Percentiles rank a stretch among this genome's conserved stretches.
Evolutionary conservation across 2,888 invertebrate genomes (phyloP).

Genomic region (Lasioglossum zephyrum): DNA sequence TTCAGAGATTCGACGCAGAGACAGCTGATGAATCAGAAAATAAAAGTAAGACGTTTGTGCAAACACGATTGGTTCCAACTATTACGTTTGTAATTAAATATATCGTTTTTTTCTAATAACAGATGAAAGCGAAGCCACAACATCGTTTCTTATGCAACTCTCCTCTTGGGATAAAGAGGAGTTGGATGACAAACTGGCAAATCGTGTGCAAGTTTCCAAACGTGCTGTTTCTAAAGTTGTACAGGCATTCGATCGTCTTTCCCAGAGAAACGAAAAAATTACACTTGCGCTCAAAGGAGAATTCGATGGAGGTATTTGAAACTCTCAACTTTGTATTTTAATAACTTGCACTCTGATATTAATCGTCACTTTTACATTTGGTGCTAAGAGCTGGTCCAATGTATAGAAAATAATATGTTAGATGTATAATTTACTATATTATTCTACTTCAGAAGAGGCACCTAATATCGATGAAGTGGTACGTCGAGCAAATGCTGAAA

Average conservation of each 20-base stretch:
- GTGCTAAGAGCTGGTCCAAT: background rate
- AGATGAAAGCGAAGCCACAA: slow-evolving; percentile 98
- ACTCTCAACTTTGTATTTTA: slow-evolving; percentile 23
- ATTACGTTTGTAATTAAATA: background rate
- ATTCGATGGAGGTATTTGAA: slow-evolving; percentile 87
- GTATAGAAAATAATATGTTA: slow-evolving; percentile 1
- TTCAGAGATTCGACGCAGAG: slow-evolving; percentile 98
- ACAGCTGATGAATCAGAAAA: slow-evolving; percentile 98
- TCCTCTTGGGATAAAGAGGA: slow-evolving; percentile 99
- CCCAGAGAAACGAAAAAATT: slow-evolving; percentile 98
- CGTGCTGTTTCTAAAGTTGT: slow-evolving; percentile 98
- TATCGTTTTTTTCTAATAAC: slow-evolving; percentile 71
- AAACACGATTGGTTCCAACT: background rate
- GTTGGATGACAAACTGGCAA: slow-evolving; percentile 97
- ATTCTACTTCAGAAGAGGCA: slow-evolving; percentile 86
- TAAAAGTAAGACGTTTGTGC: slow-evolving; percentile 88
- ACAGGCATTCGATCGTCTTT: slow-evolving; percentile 97
- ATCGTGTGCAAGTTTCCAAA: slow-evolving; percentile 98
- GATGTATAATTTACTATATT: slow-evolving; percentile 11
- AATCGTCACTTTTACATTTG: slow-evolving; percentile 18
- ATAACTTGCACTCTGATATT: background rate
- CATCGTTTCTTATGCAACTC: slow-evolving; percentile 96
- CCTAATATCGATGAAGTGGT: slow-evolving; percentile 93
- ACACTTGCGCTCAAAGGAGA: slow-evolving; percentile 94
- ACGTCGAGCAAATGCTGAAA: slow-evolving; percentile 93